A percentile compares a stretch with the other conserved stretches of the same genome.
These are phyloP conservation scores for Danio aesculapii DNA, from an alignment of 2,797 vertebrate genomes.

Conservation along the genomic window DNA sequence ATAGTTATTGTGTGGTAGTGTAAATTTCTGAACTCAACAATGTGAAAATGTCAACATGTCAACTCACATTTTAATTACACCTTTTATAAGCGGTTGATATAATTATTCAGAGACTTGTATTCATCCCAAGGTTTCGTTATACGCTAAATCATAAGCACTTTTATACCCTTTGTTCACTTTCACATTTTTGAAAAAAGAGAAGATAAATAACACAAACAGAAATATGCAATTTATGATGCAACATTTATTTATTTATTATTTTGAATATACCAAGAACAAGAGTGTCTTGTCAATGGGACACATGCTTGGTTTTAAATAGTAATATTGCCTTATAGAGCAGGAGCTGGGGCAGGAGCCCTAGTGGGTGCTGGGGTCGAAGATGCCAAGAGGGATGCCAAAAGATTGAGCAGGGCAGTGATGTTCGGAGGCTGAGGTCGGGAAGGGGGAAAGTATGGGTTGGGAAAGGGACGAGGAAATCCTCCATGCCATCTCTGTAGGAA, in stretches of 20 bases:
- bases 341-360: neutral
- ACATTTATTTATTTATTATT: conserved; percentile 1
- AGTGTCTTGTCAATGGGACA: neutral
- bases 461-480: conserved; percentile 16
- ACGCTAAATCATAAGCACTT: neutral
- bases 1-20: too few species aligned
- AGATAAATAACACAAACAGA: neutral
- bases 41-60: too few species aligned
- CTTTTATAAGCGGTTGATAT: too few species aligned
- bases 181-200: neutral
- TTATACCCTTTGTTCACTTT: neutral
- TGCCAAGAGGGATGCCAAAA: conserved; percentile 35
- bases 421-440: conserved; percentile 6
- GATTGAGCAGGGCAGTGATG: conserved; percentile 11
- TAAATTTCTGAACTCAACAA: too few species aligned
- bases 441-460: neutral
- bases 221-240: neutral
- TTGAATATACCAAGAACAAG: neutral
- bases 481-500: neutral
- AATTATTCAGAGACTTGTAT: too few species aligned
- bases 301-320: conserved; percentile 11
- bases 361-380: neutral
- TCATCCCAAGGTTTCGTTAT: too few species aligned
- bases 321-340: neutral
- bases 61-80: too few species aligned